These are phyloP conservation scores for Theretra japonica DNA, from an alignment of 2,888 invertebrate genomes.

Conservation along the genomic window DNA sequence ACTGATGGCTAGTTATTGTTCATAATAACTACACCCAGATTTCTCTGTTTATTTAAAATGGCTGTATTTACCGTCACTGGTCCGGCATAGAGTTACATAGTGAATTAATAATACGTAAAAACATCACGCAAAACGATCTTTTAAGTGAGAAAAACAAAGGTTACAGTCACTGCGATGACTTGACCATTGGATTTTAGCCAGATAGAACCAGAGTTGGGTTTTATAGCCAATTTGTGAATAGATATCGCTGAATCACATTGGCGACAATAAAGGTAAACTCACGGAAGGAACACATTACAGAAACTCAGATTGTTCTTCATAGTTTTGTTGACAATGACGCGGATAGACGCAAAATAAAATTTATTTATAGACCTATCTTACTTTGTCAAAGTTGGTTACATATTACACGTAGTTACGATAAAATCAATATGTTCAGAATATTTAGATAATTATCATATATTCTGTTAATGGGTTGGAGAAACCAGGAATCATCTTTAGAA, in stretches of 20 bases:
- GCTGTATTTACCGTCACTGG: too few relatives aligned
- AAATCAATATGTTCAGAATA: too few relatives aligned
- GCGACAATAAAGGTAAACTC: neutral
- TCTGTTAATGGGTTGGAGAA: too few relatives aligned
- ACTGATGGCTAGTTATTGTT: too few relatives aligned
- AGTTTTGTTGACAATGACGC: neutral
- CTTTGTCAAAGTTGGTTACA: neutral
- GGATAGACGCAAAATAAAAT: neutral
- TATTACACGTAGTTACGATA: too few relatives aligned
- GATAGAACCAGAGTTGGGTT: neutral
- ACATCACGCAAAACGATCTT: neutral
- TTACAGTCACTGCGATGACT: neutral
- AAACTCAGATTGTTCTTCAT: neutral
- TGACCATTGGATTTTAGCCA: conserved; percentile 4
- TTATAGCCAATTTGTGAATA: neutral
- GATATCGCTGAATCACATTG: neutral
- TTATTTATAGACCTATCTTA: neutral
- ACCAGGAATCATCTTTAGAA: too few relatives aligned
- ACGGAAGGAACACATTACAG: conserved; percentile 7
- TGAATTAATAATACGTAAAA: too few relatives aligned
- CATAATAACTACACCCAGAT: too few relatives aligned
- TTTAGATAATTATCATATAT: too few relatives aligned
- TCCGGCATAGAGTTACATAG: too few relatives aligned
- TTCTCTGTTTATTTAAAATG: too few relatives aligned
- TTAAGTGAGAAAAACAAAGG: neutral